These are phyloP conservation scores for Tenthredo mesomela DNA, from an alignment of 2,888 invertebrate genomes.

Conservation along the genomic window DNA sequence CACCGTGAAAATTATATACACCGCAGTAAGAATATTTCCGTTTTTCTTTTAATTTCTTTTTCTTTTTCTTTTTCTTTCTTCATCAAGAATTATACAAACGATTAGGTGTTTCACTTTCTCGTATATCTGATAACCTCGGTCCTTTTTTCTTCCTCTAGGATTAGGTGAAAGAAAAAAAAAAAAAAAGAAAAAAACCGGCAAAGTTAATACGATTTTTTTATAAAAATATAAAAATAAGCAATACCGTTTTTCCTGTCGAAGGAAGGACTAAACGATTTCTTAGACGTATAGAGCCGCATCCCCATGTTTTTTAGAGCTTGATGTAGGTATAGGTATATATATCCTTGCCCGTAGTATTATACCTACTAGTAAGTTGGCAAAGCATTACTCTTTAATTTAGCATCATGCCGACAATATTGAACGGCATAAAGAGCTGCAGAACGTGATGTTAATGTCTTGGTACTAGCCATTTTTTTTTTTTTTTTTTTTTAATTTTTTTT, in stretches of 20 bases:
- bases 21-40: background rate
- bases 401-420: slow-evolving; percentile 29
- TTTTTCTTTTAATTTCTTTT: background rate
- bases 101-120: slow-evolving; percentile 16
- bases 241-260: background rate
- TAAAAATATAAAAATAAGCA: background rate
- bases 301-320: background rate
- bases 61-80: background rate
- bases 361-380: slow-evolving; percentile 23
- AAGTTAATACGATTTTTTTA: background rate
- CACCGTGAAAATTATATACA: slow-evolving; percentile 26
- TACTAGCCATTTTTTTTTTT: background rate
- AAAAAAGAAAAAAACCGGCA: background rate
- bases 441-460: slow-evolving; percentile 12
- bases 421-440: slow-evolving; percentile 6
- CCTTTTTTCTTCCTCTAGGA: background rate
- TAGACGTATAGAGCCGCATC: background rate
- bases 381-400: slow-evolving; percentile 45
- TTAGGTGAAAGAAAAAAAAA: no score
- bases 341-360: background rate
- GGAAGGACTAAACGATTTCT: slow-evolving; percentile 32
- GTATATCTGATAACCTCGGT: background rate
- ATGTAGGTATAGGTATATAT: slow-evolving; percentile 7
- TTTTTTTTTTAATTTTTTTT: background rate
- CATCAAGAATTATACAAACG: background rate